Evolutionary conservation across 2,888 invertebrate genomes (phyloP).

Genomic region (Tetragnatha montana): DNA sequence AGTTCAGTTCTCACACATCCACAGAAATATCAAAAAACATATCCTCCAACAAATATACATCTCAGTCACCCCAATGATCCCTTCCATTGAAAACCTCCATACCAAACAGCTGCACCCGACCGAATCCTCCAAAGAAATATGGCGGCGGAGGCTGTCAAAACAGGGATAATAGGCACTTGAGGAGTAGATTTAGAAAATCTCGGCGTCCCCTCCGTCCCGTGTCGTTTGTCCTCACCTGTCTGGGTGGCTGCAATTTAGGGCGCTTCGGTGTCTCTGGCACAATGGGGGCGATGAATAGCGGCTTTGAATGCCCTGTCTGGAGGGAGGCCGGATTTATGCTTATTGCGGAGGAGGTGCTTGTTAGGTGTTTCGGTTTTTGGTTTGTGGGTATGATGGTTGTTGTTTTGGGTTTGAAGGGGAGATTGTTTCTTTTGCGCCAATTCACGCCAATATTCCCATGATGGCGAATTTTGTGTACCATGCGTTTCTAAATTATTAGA

Average conservation of each 20-base stretch:
- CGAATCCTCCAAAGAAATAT: conserved; percentile 21
- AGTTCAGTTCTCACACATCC: no score
- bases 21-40: no score
- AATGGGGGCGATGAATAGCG: background rate
- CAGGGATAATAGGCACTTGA: conserved; percentile 56
- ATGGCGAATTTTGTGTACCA: no score
- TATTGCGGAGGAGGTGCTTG: background rate
- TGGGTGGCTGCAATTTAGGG: conserved; percentile 23
- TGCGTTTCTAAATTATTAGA: no score
- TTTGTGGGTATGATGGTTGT: background rate
- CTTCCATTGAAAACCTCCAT: no score
- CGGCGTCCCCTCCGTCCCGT: conserved; percentile 1
- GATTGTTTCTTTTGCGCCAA: no score
- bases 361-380: background rate
- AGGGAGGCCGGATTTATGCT: conserved; percentile 7
- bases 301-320: conserved; percentile 2
- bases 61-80: no score
- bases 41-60: no score
- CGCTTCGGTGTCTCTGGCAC: conserved; percentile 26
- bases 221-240: conserved; percentile 48
- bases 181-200: conserved; percentile 26
- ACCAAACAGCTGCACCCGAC: background rate
- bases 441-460: no score
- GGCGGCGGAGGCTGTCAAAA: conserved; percentile 45
- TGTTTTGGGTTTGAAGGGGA: no score